These are phyloP conservation scores for Emesis russula DNA, from an alignment of 2,888 invertebrate genomes.

Conservation along the genomic window DNA sequence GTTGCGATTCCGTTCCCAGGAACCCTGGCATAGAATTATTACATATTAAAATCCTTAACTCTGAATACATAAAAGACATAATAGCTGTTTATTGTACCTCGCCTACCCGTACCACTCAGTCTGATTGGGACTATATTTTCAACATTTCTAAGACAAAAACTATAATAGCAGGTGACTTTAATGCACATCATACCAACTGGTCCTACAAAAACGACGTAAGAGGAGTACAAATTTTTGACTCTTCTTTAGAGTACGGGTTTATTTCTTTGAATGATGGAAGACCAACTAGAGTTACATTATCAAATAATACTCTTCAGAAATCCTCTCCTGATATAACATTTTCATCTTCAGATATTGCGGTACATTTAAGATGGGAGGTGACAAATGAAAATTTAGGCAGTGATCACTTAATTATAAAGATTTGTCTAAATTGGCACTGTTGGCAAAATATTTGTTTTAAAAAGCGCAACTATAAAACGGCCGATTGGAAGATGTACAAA, in stretches of 20 bases:
- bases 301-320: constrained; percentile 68
- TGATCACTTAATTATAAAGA: constrained; percentile 71
- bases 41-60: constrained; percentile 75
- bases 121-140: constrained; percentile 83
- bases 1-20: not conserved
- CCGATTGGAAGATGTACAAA: not conserved
- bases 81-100: constrained; percentile 82
- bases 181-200: too few species aligned
- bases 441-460: not conserved
- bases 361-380: constrained; percentile 62
- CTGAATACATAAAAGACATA: constrained; percentile 70
- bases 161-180: constrained; percentile 73
- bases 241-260: constrained; percentile 57
- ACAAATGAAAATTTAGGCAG: constrained; percentile 76
- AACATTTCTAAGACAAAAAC: constrained; percentile 44
- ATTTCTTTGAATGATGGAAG: constrained; percentile 69
- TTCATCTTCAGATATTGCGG: constrained; percentile 56
- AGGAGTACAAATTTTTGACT: constrained; percentile 80
- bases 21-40: constrained; percentile 16
- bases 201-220: constrained; percentile 10
- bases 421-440: not conserved
- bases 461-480: constrained; percentile 72
- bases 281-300: constrained; percentile 69
- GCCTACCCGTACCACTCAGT: constrained; percentile 36
- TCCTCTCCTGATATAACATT: constrained; percentile 82